Conservation (phyloP, 37 sponge, comb jelly and placozoan genomes). For the Spongilla lacustris region DNA sequence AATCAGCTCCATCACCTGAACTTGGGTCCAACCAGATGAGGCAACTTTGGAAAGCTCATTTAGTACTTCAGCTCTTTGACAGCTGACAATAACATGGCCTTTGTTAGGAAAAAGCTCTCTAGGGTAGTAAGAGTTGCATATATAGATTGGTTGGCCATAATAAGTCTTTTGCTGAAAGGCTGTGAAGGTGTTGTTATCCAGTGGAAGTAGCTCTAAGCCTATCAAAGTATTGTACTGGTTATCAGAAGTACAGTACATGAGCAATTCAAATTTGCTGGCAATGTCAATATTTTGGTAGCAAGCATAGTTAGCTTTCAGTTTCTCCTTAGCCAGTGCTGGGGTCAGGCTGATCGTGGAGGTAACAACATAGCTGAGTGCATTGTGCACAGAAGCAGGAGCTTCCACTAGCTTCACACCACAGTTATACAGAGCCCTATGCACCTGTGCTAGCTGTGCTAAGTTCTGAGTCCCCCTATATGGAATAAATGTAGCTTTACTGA, state of each 20-base stretch:
- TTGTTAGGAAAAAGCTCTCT: conserved; percentile 9
- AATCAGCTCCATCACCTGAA: not conserved
- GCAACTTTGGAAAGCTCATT: conserved; percentile 26
- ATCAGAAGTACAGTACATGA: conserved; percentile 29
- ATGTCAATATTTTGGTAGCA: not conserved
- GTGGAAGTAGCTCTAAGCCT: conserved; percentile 29
- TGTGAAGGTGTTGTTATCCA: conserved; percentile 18
- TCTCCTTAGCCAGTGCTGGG: not conserved
- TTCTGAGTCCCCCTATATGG: not conserved
- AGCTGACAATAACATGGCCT: not conserved
- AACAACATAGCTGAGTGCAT: not conserved
- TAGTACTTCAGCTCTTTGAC: conserved; percentile 9
- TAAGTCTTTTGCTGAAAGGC: not conserved
- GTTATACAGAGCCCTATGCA: not conserved
- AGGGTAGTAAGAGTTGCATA: conserved; percentile 16
- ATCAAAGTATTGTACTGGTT: conserved; percentile 5
- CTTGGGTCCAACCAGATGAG: conserved; percentile 1
- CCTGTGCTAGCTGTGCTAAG: not conserved
- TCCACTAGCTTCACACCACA: conserved; percentile 17
- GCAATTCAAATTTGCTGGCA: conserved; percentile 15
- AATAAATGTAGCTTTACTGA: not conserved
- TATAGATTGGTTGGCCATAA: not conserved
- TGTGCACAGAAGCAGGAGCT: conserved; percentile 3
- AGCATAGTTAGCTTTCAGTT: not conserved
- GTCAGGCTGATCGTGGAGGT: not conserved